These are phyloP conservation scores for Verasper variegatus DNA, from an alignment of 2,113 vertebrate genomes.

Conservation along the genomic window DNA sequence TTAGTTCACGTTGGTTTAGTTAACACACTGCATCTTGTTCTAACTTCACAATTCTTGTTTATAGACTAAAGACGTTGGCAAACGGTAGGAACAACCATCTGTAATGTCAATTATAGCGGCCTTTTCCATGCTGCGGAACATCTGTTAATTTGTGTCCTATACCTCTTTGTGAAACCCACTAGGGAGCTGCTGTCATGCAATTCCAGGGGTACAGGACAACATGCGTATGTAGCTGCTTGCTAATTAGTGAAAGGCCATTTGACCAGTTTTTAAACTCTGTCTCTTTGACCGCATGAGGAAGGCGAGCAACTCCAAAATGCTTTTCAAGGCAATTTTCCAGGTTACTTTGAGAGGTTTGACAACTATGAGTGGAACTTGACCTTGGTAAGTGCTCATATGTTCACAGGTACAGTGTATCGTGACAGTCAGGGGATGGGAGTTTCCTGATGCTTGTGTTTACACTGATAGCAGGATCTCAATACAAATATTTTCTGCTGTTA, in stretches of 20 bases:
- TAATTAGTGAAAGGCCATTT: constrained; percentile 62
- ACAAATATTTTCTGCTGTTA: not conserved
- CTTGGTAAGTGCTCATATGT: not conserved
- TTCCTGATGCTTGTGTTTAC: not conserved
- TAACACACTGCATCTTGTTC: not conserved
- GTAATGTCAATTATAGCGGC: constrained; percentile 65
- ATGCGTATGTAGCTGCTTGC: constrained; percentile 51
- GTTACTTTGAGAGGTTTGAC: constrained; percentile 14
- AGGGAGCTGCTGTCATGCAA: constrained; percentile 66
- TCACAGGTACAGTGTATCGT: not conserved
- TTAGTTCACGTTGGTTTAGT: not conserved
- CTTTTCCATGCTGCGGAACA: constrained; percentile 58
- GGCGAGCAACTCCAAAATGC: not conserved
- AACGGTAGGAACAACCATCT: constrained; percentile 59
- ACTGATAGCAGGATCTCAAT: not conserved
- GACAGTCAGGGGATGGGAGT: not conserved
- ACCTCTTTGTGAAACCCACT: constrained; percentile 56
- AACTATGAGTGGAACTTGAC: not conserved
- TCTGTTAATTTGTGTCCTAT: constrained; percentile 74
- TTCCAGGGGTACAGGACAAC: constrained; percentile 67
- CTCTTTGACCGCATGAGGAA: constrained; percentile 23
- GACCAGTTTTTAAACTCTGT: constrained; percentile 34
- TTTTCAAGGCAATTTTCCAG: constrained; percentile 4
- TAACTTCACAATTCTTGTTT: constrained; percentile 22
- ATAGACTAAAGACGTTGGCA: constrained; percentile 27